Evolutionary conservation across 2,797 vertebrate genomes (phyloP).

Genomic region (Chelidonichthys spinosus): DNA sequence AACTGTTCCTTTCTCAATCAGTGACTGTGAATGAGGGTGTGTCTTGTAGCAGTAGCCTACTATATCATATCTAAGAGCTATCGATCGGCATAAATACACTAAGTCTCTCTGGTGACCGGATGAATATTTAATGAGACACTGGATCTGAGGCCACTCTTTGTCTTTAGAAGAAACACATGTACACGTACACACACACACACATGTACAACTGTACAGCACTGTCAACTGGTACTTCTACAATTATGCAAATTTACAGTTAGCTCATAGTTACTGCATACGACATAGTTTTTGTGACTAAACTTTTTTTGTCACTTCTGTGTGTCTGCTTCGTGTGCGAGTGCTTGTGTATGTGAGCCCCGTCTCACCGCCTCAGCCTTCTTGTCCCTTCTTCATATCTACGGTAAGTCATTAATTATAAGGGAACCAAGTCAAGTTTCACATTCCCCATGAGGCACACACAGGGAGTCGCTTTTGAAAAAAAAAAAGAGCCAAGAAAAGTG

Average conservation of each 20-base stretch:
- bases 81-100: conserved; percentile 87
- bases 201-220: conserved; percentile 11
- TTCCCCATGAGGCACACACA: conserved; percentile 63
- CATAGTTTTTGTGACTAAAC: conserved; percentile 45
- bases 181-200: conserved; percentile 21
- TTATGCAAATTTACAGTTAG: conserved; percentile 32
- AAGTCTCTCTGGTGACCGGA: conserved; percentile 80
- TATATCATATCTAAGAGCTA: conserved; percentile 90
- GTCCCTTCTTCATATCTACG: conserved; percentile 62
- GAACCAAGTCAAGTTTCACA: conserved; percentile 72
- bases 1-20: conserved; percentile 65
- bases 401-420: conserved; percentile 80
- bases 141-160: conserved; percentile 73
- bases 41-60: conserved; percentile 64
- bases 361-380: conserved; percentile 46
- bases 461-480: conserved; percentile 42
- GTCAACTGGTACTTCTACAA: conserved; percentile 17
- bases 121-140: conserved; percentile 88
- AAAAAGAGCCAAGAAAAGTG: conserved; percentile 26
- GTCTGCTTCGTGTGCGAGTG: conserved; percentile 23
- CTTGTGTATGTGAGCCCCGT: conserved; percentile 44
- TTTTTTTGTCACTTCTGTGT: conserved; percentile 35
- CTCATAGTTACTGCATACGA: conserved; percentile 19
- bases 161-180: conserved; percentile 53
- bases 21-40: conserved; percentile 69